Percentiles rank a stretch among this genome's conserved stretches.
phyloP scores from a whole-genome alignment of 1,140 invertebrate species.

The Drosophila azteca region DNA sequence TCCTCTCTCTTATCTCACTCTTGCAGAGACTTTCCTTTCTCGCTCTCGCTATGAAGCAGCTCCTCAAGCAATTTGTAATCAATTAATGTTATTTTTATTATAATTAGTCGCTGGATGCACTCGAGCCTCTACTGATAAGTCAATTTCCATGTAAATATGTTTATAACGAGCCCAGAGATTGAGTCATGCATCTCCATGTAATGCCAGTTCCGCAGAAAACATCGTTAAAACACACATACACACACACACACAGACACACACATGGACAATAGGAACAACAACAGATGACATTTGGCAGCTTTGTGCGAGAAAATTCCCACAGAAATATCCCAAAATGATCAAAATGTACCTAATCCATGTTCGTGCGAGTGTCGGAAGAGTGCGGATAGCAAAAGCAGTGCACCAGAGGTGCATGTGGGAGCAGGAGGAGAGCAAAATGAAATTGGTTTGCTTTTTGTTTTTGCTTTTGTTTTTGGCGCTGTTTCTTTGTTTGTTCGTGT shows the following conservation, averaged over 20 bases:
- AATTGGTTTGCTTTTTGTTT: slow-evolving; percentile 38
- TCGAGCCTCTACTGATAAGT: slow-evolving; percentile 54
- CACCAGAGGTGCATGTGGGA: too few relatives aligned
- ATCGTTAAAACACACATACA: neutral
- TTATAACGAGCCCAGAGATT: slow-evolving; percentile 14
- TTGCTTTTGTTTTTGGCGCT: slow-evolving; percentile 1
- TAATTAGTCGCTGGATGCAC: slow-evolving; percentile 45
- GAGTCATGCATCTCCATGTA: slow-evolving; percentile 28
- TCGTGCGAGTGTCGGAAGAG: too few relatives aligned
- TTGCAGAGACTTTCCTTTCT: slow-evolving; percentile 2
- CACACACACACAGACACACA: neutral
- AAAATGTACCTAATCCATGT: slow-evolving; percentile 21
- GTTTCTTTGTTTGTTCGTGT: slow-evolving; percentile 29
- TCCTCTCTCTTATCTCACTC: slow-evolving; percentile 20
- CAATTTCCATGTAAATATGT: slow-evolving; percentile 34
- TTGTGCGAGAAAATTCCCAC: slow-evolving; percentile 45
- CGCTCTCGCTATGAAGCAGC: neutral
- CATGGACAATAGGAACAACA: slow-evolving; percentile 24
- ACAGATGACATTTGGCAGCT: slow-evolving; percentile 35
- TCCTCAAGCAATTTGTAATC: slow-evolving; percentile 64
- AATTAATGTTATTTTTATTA: slow-evolving; percentile 65
- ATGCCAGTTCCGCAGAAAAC: slow-evolving; percentile 18
- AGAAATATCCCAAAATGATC: slow-evolving; percentile 41
- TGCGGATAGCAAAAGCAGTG: too few relatives aligned
- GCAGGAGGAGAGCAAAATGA: slow-evolving; percentile 21